A percentile compares a stretch with the other conserved stretches of the same genome.
Evolutionary conservation across 92 coral and sea anemone genomes (phyloP).

Genomic region (Epizoanthus stellaris): DNA sequence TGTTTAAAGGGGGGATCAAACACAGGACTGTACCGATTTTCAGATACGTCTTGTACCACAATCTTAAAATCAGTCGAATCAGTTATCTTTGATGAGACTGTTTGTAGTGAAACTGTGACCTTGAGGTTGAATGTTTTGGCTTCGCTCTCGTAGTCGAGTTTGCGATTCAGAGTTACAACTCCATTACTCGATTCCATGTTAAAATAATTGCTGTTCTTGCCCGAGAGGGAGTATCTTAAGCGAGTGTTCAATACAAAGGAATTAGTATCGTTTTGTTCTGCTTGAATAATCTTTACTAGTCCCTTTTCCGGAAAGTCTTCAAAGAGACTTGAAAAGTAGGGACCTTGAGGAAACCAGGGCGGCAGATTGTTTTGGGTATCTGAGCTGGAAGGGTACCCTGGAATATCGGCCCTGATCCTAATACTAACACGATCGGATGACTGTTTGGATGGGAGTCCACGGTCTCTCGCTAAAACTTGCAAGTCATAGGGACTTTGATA

Average conservation of each 20-base stretch:
- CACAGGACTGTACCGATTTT: conserved; percentile 65
- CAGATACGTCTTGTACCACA: conserved; percentile 73
- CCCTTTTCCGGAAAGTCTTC: conserved; percentile 82
- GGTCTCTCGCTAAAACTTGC: conserved; percentile 65
- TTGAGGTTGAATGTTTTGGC: conserved; percentile 39
- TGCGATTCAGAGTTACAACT: conserved; percentile 57
- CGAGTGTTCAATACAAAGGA: conserved; percentile 61
- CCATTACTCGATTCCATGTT: conserved; percentile 63
- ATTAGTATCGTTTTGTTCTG: conserved; percentile 61
- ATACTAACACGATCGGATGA: conserved; percentile 46
- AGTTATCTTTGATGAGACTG: conserved; percentile 36
- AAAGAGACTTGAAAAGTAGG: conserved; percentile 71
- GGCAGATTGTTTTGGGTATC: conserved; percentile 59
- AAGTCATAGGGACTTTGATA: conserved; percentile 42
- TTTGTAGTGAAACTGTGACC: conserved; percentile 59
- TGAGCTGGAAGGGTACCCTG: conserved; percentile 56
- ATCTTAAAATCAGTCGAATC: conserved; percentile 45
- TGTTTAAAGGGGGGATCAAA: conserved; percentile 57
- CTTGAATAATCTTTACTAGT: conserved; percentile 65
- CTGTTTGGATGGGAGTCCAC: conserved; percentile 59
- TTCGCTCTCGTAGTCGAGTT: conserved; percentile 37
- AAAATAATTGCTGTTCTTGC: conserved; percentile 51
- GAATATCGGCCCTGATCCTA: conserved; percentile 49
- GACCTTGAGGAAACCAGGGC: conserved; percentile 69
- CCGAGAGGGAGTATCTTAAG: conserved; percentile 61